Evolutionary conservation across 53 echinoderm and acorn worm genomes (phyloP), one percentile per base, ranked within the genome.

Genomic region (Luidia sarsii): DNA sequence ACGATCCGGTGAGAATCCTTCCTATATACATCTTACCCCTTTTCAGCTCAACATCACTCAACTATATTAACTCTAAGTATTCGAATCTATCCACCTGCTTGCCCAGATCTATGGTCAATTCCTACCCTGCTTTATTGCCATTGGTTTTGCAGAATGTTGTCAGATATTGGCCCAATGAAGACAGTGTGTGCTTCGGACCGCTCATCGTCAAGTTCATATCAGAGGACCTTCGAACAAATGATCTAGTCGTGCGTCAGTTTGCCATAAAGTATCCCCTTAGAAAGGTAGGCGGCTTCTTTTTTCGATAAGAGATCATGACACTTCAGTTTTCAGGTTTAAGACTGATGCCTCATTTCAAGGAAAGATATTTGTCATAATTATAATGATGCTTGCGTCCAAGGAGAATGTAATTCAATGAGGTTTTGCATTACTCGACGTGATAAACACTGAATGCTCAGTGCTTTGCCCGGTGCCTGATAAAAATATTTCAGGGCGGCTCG

Each of bases 1-100:
- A 65, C 29, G 94, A 93, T 50, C 70, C 61, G 85, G 93, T 93
- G 29, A 68, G 64, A 22, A 20, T 45, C 7, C 28, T 11, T 70
- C 0, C 22, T n/a, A n/a, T n/a, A n/a, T n/a, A n/a, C n/a, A n/a
- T n/a, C n/a, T n/a, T n/a, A n/a, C n/a, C n/a, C n/a, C n/a, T n/a
- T n/a, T n/a, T n/a, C n/a, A n/a, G n/a, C n/a, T n/a, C n/a, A n/a
- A n/a, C n/a, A n/a, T n/a, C n/a, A n/a, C n/a, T n/a, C n/a, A n/a
- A n/a, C n/a, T n/a, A n/a, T n/a, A n/a, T n/a, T n/a, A 14, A 41
- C n/a, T n/a, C n/a, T n/a, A n/a, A n/a, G n/a, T n/a, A n/a, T n/a
- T n/a, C n/a, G n/a, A n/a, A n/a, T n/a, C n/a, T n/a, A n/a, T n/a
- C n/a, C n/a, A n/a, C n/a, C n/a, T n/a, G n/a, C n/a, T n/a, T n/a